Evolutionary conservation across 2,888 invertebrate genomes (phyloP), one percentile per base, ranked within the genome.

Genomic region (Cephus rjabovi): DNA sequence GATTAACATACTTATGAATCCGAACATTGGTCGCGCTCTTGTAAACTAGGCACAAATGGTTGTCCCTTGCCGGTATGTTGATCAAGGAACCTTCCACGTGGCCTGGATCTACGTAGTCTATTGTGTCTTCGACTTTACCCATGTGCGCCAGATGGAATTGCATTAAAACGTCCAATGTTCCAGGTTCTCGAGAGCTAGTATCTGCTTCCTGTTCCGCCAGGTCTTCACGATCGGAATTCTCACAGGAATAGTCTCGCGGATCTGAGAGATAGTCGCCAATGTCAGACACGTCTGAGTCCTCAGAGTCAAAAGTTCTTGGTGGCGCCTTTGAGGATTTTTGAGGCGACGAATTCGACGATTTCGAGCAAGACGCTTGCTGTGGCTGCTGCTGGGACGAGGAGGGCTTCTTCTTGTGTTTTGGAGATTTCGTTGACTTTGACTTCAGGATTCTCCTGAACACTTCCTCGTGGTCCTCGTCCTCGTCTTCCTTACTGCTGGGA

Each of bases 1-100:
- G 91, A 82, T 89, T 90, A 23, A 91, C 84, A 78, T 91, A 91
- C 75, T 88, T 90, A 74, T 91, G 90, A 76, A 90, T 80, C 33
- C 90, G 89, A 35, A 82, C 83, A 89, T 93, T 93, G 90, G 92
- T 92, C 74, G 89, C 86, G 79, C 93, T 93, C 76, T 93, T 93
- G 86, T 93, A 95, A 76, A 96, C 95, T 69, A 96, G 93, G 90
- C 94, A 94, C 23, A 96, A 92, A 74, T 94, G 93, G 92, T 96
- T 96, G 89, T 94, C 93, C 75, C 92, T 92, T 0, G 95, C 94
- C 75, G 95, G 94, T 80, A 96, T 92, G 3, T 94, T 93, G 56
- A 96, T 92, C 73, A 95, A 91, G 75, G 94, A 92, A 6, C 92
- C 92, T 68, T 93, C 92, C 69, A 86, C 84, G 74, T 85, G 84